A percentile compares a stretch with the other conserved stretches of the same genome.
Conservation (phyloP, 2,113 vertebrate genomes). For the Electrona antarctica region DNA sequence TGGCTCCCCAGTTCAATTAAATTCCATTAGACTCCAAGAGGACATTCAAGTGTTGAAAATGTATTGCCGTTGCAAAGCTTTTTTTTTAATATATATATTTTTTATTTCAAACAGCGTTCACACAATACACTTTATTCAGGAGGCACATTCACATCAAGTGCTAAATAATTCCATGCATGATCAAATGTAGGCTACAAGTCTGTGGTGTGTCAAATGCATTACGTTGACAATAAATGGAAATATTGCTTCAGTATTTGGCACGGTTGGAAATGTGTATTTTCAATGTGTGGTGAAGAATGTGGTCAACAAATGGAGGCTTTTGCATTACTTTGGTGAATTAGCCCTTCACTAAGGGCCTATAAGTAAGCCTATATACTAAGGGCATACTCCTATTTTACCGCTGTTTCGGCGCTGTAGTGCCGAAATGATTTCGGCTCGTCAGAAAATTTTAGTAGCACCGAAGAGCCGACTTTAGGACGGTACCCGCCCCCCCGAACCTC, state of each 20-base stretch:
- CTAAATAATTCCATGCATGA: constrained; percentile 79
- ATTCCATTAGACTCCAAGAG: neutral
- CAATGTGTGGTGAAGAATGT: constrained; percentile 37
- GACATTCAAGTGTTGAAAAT: neutral
- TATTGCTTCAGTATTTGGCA: constrained; percentile 84
- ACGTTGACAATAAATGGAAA: constrained; percentile 76
- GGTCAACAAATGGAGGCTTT: neutral
- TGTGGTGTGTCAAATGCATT: constrained; percentile 55
- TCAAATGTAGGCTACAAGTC: constrained; percentile 65
- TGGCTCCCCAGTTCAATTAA: no score
- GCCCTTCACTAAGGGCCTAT: no score
- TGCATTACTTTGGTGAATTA: no score
- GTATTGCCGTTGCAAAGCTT: constrained; percentile 56
- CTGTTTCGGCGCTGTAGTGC: no score
- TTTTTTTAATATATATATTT: no score
- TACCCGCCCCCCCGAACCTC: no score
- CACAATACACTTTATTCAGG: constrained; percentile 65
- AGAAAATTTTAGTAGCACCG: no score
- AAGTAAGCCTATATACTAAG: no score
- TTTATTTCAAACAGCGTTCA: constrained; percentile 81
- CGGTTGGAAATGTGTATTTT: constrained; percentile 63
- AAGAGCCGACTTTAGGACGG: no score
- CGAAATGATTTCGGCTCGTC: no score
- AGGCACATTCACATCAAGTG: constrained; percentile 75
- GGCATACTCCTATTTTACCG: no score